A percentile compares a stretch with the other conserved stretches of the same genome.
Evolutionary conservation across 1,140 invertebrate species (phyloP).

Genomic region (Lucilia cuprina): DNA sequence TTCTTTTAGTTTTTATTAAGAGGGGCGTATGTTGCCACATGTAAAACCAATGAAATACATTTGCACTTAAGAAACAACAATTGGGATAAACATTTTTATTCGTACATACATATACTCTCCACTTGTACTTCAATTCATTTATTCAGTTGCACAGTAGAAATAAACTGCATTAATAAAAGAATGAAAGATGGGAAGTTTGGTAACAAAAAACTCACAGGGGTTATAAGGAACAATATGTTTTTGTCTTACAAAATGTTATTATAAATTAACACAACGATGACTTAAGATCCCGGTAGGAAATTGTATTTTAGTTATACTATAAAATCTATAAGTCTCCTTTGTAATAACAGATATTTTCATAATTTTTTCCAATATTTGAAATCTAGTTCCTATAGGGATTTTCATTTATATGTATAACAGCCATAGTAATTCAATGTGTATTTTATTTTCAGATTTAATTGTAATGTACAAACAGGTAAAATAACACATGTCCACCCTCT

Average conservation of each 20-base stretch:
- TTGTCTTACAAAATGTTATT: background rate
- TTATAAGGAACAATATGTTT: slow-evolving; percentile 1
- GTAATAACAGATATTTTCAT: background rate
- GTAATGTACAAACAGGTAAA: slow-evolving; percentile 10
- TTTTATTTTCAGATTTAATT: slow-evolving; percentile 25
- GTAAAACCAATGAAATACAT: background rate
- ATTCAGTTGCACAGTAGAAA: background rate
- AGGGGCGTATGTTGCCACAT: background rate
- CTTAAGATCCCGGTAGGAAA: background rate
- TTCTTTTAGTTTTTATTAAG: background rate
- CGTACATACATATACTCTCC: background rate
- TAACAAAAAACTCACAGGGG: background rate
- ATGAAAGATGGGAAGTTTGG: background rate
- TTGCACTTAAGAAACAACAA: background rate
- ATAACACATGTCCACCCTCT: slow-evolving; percentile 40
- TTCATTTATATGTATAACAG: background rate
- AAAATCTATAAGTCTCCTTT: too few relatives aligned
- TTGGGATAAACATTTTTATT: background rate
- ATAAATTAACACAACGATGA: background rate
- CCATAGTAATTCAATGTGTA: background rate
- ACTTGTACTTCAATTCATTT: background rate
- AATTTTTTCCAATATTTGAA: background rate
- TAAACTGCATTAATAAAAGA: background rate
- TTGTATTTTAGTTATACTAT: too few relatives aligned
- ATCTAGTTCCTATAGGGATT: background rate